Evolutionary conservation across 2,113 vertebrate species (phyloP).

Genomic region (Microcebus tavaratra): DNA sequence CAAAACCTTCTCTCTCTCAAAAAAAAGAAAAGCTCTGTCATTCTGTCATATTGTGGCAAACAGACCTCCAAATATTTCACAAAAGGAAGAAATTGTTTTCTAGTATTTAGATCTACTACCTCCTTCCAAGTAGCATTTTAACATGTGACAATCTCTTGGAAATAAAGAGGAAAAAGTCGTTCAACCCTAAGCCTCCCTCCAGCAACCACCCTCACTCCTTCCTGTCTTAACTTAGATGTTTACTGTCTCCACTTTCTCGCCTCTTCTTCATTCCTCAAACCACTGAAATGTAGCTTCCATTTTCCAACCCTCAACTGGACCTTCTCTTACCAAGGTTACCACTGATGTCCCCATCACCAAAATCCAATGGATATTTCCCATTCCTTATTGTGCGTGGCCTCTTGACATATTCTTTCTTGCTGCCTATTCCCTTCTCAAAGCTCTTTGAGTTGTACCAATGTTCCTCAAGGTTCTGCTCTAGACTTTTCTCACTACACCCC

Average conservation of each 20-base stretch:
- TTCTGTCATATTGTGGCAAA: background rate
- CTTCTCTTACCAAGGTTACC: background rate
- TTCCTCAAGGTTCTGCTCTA: background rate
- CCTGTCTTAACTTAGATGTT: background rate
- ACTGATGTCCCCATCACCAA: background rate
- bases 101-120: background rate
- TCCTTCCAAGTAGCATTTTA: background rate
- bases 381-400: background rate
- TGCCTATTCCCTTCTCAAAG: background rate
- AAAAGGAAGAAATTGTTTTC: constrained; percentile 15
- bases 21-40: too few species aligned
- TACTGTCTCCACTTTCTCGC: background rate
- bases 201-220: background rate
- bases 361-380: background rate
- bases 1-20: too few species aligned
- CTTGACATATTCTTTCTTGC: background rate
- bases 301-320: background rate
- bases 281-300: background rate
- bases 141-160: background rate
- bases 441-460: background rate
- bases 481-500: background rate
- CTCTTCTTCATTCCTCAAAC: background rate
- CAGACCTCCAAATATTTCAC: background rate
- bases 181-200: background rate
- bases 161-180: background rate